Evolutionary conservation across 2,797 vertebrate species (phyloP).

Genomic region (Siniperca obscura): DNA sequence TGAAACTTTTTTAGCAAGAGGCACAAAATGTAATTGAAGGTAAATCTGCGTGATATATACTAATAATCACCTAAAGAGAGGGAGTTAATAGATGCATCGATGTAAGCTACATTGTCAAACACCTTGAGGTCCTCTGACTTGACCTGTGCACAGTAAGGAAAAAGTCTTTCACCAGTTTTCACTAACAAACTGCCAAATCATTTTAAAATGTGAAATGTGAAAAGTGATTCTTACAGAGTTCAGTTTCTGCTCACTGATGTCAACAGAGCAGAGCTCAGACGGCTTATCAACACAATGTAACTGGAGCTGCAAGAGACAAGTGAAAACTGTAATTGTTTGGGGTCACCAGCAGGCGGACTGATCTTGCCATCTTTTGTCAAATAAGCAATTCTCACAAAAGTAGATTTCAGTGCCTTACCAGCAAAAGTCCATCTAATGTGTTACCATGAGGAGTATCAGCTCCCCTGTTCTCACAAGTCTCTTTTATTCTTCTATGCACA

Average conservation of each 20-base stretch:
- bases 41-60: neutral
- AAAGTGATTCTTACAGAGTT: slow-evolving; percentile 69
- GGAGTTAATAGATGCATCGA: slow-evolving; percentile 81
- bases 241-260: slow-evolving; percentile 79
- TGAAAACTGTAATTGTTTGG: neutral
- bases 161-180: neutral
- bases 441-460: neutral
- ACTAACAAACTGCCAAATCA: neutral
- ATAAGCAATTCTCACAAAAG: neutral
- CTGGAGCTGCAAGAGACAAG: slow-evolving; percentile 68
- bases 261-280: slow-evolving; percentile 78
- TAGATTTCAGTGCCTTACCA: slow-evolving; percentile 70
- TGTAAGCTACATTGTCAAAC: slow-evolving; percentile 79
- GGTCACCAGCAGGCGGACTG: neutral
- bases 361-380: neutral
- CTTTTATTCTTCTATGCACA: slow-evolving; percentile 37
- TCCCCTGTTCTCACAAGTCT: neutral
- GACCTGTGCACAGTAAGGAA: slow-evolving; percentile 65
- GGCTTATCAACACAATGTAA: slow-evolving; percentile 78
- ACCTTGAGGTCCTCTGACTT: slow-evolving; percentile 72
- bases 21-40: neutral
- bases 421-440: slow-evolving; percentile 72
- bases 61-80: slow-evolving; percentile 79
- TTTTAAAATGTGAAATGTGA: neutral
- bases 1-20: neutral